Evolutionary conservation across 2,888 invertebrate genomes (phyloP), one percentile per base, ranked within the genome.

Genomic region (Eupithecia tripunctaria): DNA sequence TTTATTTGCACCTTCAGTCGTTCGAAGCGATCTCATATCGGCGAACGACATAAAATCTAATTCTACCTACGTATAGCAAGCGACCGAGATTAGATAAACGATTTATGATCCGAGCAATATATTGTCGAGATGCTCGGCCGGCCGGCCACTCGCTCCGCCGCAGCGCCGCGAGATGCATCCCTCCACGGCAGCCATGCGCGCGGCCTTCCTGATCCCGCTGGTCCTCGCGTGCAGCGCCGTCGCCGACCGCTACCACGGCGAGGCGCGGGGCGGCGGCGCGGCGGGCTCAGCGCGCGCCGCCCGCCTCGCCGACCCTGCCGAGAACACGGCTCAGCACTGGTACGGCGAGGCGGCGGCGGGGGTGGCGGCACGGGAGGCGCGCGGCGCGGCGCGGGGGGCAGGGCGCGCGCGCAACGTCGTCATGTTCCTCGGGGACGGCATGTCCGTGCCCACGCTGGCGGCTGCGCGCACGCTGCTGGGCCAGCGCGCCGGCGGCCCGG

Each of bases 381-480:
- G 77, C 79, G 63, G 83, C 80, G 32, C 78, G 80, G 38, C 82
- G 18, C 77, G 81, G 25, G 68, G 70, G 47, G 43, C 68, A 79
- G 66, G 67, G 25, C 32, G 89, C 73, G 95, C 95, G 14, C 91
- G 91, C 78, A 96, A 96, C 87, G 89, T 96, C 8, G 95, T 97
- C 74, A 89, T 97, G 84, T 96, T 96, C 86, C 85, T 97, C 72
- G 97, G 97, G 15, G 97, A 97, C 88, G 97, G 97, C 59, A 96
- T 97, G 96, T 96, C 96, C 0, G 90, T 96, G 71, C 93, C 96
- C 18, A 97, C 97, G 1, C 87, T 96, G 68, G 96, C 96, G 2
- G 93, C 95, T 4, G 93, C 95, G 27, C 91, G 96, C 79, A 95
- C 95, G 41, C 95, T 95, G 82, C 90, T 95, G 64, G 96, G 96